Conservation (phyloP, 2,113 vertebrate species). For the Riparia riparia region DNA sequence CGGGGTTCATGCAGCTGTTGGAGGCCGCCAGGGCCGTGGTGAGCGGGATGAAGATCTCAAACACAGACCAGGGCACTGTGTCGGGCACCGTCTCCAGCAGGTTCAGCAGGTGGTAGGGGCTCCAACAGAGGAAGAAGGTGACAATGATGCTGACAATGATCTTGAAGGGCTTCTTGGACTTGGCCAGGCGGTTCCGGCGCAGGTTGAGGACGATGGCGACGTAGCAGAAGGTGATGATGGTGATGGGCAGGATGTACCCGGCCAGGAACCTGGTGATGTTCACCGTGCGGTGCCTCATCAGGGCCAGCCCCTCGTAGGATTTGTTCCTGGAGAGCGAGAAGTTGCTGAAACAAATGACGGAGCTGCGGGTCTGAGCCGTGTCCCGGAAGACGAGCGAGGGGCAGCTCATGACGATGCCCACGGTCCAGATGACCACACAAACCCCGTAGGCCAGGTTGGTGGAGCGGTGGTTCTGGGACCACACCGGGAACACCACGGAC, state of each 20-base stretch:
- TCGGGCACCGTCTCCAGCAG: slow-evolving; percentile 79
- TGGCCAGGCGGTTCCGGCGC: slow-evolving; percentile 77
- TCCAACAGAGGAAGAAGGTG: slow-evolving; percentile 90
- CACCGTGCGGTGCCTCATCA: slow-evolving; percentile 66
- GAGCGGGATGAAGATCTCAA: slow-evolving; percentile 71
- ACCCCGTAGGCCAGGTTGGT: slow-evolving; percentile 75
- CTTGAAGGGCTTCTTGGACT: slow-evolving; percentile 87
- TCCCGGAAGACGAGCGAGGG: slow-evolving; percentile 85
- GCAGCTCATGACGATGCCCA: slow-evolving; percentile 80
- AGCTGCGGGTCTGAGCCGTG: neutral
- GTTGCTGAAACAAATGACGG: slow-evolving; percentile 82
- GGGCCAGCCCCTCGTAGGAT: neutral
- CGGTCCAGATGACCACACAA: slow-evolving; percentile 80
- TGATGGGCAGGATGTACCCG: slow-evolving; percentile 83
- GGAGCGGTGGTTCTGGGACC: slow-evolving; percentile 92
- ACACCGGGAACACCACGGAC: slow-evolving; percentile 88
- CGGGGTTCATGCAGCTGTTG: slow-evolving; percentile 95
- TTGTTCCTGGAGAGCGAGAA: slow-evolving; percentile 60
- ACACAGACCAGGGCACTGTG: neutral
- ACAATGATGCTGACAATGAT: slow-evolving; percentile 84
- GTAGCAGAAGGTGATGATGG: slow-evolving; percentile 83
- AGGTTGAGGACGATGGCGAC: slow-evolving; percentile 78
- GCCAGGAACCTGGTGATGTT: slow-evolving; percentile 78
- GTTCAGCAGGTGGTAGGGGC: slow-evolving; percentile 84
- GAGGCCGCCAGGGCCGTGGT: slow-evolving; percentile 79